Evolutionary conservation across 2,797 vertebrate species (phyloP), one percentile per base, ranked within the genome.

Genomic region (Syndactyla subalaris): DNA sequence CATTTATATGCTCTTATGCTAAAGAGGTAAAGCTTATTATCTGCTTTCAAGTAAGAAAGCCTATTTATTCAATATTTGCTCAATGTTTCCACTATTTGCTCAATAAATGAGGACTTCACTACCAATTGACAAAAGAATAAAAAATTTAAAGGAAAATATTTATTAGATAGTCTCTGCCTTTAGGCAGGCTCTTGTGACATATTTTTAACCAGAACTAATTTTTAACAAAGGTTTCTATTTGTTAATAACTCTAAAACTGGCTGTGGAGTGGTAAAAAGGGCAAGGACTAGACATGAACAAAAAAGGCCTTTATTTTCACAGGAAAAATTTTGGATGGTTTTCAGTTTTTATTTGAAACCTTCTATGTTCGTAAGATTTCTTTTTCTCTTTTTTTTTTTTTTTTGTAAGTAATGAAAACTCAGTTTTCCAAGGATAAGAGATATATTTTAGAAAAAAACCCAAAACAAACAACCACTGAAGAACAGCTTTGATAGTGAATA

Each of bases 321-420:
- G 34, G 30, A 46, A 76, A 93, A 76, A 76, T 12, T 85, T 59
- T 93, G 71, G 67, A 84, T 0, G 0, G 4, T 41, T 86, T 90
- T 78, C 71, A 66, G 36, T 43, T 95, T 94, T 95, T 48, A 63
- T 48, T 82, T 87, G 34, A 89, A 92, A 93, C 8, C 15, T 85
- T n/a, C 46, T 62, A 22, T 45, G 51, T 14, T n/a, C 0, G 0
- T 65, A 73, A 59, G 39, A 61, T 14, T 2, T 7, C 12, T 27
- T 68, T 38, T 43, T 27, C 39, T 24, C 26, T 49, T 6, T 63
- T 15, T 18, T 13, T 32, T 14, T n/a, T 58, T 39, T 39, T 41
- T 14, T 15, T 43, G n/a, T 12, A 5, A 84, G 55, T 81, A 79
- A 70, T 43, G 32, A 84, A 87, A 91, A 77, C 23, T 80, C 16